phyloP scores from a whole-genome alignment of 1,140 invertebrate species.

The Ylistrum balloti region DNA sequence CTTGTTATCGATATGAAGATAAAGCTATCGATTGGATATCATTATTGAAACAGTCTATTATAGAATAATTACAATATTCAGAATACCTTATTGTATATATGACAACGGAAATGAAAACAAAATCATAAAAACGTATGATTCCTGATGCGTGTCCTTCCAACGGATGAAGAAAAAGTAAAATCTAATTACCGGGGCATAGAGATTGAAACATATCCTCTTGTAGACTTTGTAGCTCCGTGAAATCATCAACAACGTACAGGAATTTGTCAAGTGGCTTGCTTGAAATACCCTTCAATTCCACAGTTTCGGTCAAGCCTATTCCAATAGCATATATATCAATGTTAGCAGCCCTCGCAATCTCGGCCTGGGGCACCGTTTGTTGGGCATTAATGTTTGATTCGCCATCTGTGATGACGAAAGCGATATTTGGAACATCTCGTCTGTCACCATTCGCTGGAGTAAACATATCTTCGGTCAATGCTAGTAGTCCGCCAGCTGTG shows the following conservation, averaged over 20 bases:
- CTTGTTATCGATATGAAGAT: no score
- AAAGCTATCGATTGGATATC: no score
- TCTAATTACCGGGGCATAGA: constrained; percentile 58
- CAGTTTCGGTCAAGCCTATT: constrained; percentile 65
- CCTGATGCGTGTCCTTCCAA: no score
- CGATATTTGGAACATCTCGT: constrained; percentile 63
- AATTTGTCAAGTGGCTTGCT: constrained; percentile 58
- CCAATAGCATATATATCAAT: constrained; percentile 73
- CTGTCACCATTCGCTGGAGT: constrained; percentile 64
- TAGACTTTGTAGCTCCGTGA: constrained; percentile 62
- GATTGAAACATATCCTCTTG: constrained; percentile 62
- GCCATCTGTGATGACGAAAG: constrained; percentile 71
- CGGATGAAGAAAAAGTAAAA: neutral
- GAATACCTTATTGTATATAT: no score
- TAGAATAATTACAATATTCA: no score
- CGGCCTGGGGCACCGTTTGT: constrained; percentile 68
- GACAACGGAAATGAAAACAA: no score
- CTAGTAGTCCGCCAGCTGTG: constrained; percentile 63
- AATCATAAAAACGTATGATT: no score
- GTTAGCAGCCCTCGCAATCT: constrained; percentile 49
- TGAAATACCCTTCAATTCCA: constrained; percentile 66
- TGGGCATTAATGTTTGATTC: constrained; percentile 70
- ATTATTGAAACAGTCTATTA: no score
- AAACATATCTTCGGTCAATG: constrained; percentile 60
- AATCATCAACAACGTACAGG: constrained; percentile 61